Evolutionary conservation across 2,113 vertebrate species (phyloP), one percentile per base, ranked within the genome.

Genomic region (Atherinomorus stipes): DNA sequence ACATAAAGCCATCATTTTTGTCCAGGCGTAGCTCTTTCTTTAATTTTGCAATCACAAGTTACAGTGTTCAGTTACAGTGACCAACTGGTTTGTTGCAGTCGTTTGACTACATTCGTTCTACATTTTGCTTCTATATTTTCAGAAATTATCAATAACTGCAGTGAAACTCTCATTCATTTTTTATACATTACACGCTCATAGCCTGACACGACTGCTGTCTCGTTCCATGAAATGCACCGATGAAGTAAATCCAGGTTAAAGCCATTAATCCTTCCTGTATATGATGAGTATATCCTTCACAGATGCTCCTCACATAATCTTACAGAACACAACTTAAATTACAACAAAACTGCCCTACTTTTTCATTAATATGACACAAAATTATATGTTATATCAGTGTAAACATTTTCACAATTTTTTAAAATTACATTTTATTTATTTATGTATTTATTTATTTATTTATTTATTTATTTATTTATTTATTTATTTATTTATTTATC

Each of bases 201-300:
- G 57, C 25, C 54, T 59, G 49, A 68, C 67, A 58, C 25, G 21
- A 61, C 65, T 4, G 22, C 19, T 61, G 51, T 63, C 40, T 72
- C 25, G 2, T 57, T 71, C 22, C 50, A 62, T 69, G 34, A 60
- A 52, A 64, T 22, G 16, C 64, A 65, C 28, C 26, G 56, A 78
- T 63, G 49, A 70, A 74, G 71, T 72, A 57, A 82, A 77, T 50
- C 51, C 25, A 71, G 64, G 76, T 86, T 71, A 78, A 70, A 51
- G 51, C 26, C 56, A 52, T 38, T 80, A 23, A 78, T 28, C 28
- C 28, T 28, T 6, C 3, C 6, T 28, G 28, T 28, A 28, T 28
- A 28, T 6, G 6, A 28, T 28, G 6, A 28, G 28, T 28, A 6
- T 28, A 6, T 28, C 28, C 6, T 28, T 6, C 28, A 4, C 3